Base-by-base conservation (phyloP, 2,888 invertebrate genomes). In the Helleia helle region DNA sequence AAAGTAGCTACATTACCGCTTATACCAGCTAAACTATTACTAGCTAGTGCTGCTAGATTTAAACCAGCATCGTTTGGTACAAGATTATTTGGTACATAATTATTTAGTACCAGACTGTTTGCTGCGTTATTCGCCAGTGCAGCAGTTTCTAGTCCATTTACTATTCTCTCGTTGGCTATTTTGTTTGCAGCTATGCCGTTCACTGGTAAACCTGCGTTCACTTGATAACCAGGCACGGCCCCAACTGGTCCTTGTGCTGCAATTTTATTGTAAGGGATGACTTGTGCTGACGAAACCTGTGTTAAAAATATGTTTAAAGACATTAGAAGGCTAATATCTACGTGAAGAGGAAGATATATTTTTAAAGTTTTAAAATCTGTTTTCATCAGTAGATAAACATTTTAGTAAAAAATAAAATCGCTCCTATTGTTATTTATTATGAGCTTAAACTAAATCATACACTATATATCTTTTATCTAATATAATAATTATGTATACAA, bases 211-310 rank as follows among this genome's bases (percentile, higher is more conserved):
- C 29, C 22, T 1, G 22, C 24, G 3, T 41, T 41, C 17, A 30
- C 12, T 31, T 25, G 34, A 34, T 31, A 31, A 5, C 38, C 30
- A 6, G 31, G 11, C 6, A 9, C 5, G 36, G 34, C 26, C 41
- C 29, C 41, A 36, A 9, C 5, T 36, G 34, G 27, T 41, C 29
- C 41, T 38, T 44, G 12, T 31, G 29, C 27, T 2, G 31, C 8
- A 14, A 26, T 13, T 36, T 45, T 47, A 39, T 44, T 36, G 12
- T 53, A 51, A 1, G 55, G 46, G 5, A 54, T 37, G 11, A 52
- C 42, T 54, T 66, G 67, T 4, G 62, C 48, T 18, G 58, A 42
- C 8, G 52, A 27, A 4, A 56, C 40, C 68, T 68, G 62, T 3
- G 51, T 53, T 47, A 42, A 8, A 41, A 42, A n/a, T n/a, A n/a